Percentiles rank a stretch among this genome's conserved stretches.
Evolutionary conservation across 2,888 invertebrate genomes (phyloP).

Genomic region (Antheraea assamensis): DNA sequence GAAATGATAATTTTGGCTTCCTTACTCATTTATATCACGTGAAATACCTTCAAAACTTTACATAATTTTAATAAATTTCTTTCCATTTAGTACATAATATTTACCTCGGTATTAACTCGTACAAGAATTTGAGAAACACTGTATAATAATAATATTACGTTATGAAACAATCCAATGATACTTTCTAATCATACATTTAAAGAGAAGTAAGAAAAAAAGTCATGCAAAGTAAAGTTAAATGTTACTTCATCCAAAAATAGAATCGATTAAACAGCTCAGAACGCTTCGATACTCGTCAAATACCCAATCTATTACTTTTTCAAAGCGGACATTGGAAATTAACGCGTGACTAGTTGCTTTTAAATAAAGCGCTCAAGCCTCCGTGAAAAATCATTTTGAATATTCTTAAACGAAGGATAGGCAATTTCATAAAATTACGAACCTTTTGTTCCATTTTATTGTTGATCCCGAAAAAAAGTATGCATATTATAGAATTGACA

Average conservation of each 20-base stretch:
- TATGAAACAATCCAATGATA: too few relatives aligned
- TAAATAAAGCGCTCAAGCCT: neutral
- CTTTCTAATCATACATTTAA: too few relatives aligned
- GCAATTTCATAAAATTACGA: neutral
- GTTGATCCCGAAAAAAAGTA: neutral
- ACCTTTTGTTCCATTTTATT: neutral
- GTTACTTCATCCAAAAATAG: neutral
- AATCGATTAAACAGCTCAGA: constrained; percentile 2
- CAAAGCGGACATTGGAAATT: constrained; percentile 32
- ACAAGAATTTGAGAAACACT: too few relatives aligned
- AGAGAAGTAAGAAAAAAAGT: neutral
- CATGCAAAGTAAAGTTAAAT: neutral
- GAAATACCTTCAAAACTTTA: too few relatives aligned
- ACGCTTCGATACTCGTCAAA: neutral
- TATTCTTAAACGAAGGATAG: constrained; percentile 16
- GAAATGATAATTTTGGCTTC: too few relatives aligned
- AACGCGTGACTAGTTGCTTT: constrained; percentile 32
- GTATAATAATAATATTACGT: too few relatives aligned
- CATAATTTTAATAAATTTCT: too few relatives aligned
- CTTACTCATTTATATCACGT: too few relatives aligned
- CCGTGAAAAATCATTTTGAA: constrained; percentile 30
- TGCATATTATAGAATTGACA: too few relatives aligned
- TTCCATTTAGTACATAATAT: too few relatives aligned
- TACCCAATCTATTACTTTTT: constrained; percentile 16
- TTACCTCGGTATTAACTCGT: too few relatives aligned